Evolutionary conservation across 92 coral and sea anemone species (phyloP).

Genomic region (Palythoa caribaeorum): DNA sequence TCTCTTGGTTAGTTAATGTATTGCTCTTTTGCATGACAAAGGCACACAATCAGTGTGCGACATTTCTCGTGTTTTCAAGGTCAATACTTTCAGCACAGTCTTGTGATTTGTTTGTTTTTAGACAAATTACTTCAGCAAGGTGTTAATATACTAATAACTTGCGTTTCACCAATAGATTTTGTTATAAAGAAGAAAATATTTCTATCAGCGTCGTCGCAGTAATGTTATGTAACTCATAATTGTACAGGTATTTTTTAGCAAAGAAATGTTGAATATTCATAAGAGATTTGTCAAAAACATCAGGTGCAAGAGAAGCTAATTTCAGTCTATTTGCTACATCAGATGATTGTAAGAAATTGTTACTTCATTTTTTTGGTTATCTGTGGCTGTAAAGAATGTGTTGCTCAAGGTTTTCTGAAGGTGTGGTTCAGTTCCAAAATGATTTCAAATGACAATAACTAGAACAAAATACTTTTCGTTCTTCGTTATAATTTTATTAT

Average conservation of each 20-base stretch:
- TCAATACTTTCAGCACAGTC: conserved; percentile 27
- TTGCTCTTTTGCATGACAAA: conserved; percentile 45
- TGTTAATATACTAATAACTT: conserved; percentile 21
- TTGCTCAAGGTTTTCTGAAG: neutral
- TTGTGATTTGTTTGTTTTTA: conserved; percentile 24
- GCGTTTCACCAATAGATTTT: neutral
- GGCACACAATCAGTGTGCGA: conserved; percentile 9
- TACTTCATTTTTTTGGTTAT: neutral
- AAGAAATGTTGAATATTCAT: neutral
- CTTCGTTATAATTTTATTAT: neutral
- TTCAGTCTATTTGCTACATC: neutral
- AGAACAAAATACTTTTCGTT: conserved; percentile 17
- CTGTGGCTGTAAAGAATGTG: neutral
- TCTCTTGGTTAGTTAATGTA: conserved; percentile 35
- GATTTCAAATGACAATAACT: neutral
- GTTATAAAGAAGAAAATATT: neutral
- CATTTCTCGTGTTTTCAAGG: neutral
- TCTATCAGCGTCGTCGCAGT: neutral
- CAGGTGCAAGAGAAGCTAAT: neutral
- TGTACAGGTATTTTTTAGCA: neutral
- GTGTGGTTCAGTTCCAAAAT: neutral
- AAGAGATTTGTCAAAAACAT: neutral
- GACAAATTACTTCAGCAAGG: conserved; percentile 28
- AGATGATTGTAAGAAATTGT: neutral
- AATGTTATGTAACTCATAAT: neutral